Percentiles rank a stretch among this genome's conserved stretches.
These are phyloP conservation scores for Conomelus anceps DNA, from an alignment of 2,888 invertebrate genomes.

Conservation along the genomic window DNA sequence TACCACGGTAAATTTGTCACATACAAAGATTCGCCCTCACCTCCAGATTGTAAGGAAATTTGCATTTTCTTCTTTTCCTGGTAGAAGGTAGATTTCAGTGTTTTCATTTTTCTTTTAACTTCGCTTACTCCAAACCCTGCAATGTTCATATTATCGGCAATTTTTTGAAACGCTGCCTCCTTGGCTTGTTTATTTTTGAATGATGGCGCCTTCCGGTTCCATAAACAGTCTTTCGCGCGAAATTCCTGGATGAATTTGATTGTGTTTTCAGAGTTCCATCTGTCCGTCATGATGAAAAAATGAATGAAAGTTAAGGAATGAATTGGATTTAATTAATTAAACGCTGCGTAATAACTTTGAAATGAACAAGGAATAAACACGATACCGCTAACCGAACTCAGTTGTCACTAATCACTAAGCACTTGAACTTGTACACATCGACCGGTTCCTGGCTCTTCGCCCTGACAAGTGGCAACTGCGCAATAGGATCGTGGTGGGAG, in stretches of 20 bases:
- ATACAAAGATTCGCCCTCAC: neutral
- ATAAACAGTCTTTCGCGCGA: slow-evolving; percentile 21
- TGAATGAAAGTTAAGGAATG: too few relatives aligned
- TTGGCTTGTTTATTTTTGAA: slow-evolving; percentile 22
- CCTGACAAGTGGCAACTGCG: neutral
- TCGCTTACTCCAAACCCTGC: slow-evolving; percentile 20
- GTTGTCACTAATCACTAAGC: neutral
- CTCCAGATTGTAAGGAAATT: neutral
- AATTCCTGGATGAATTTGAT: slow-evolving; percentile 18
- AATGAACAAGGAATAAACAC: too few relatives aligned
- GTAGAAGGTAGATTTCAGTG: slow-evolving; percentile 23
- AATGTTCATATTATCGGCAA: slow-evolving; percentile 19
- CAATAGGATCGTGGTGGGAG: neutral
- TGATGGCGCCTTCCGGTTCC: slow-evolving; percentile 19
- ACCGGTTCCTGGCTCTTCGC: neutral
- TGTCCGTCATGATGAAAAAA: neutral
- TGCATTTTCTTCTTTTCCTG: slow-evolving; percentile 26
- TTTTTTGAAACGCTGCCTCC: slow-evolving; percentile 19
- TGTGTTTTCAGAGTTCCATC: neutral
- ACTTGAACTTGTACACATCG: neutral
- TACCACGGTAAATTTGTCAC: neutral
- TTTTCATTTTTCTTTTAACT: slow-evolving; percentile 26
- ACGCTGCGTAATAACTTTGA: too few relatives aligned
- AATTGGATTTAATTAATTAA: neutral
- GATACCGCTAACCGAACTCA: neutral